Conservation (phyloP, 2,888 invertebrate genomes). For the Lochmaea capreae region DNA sequence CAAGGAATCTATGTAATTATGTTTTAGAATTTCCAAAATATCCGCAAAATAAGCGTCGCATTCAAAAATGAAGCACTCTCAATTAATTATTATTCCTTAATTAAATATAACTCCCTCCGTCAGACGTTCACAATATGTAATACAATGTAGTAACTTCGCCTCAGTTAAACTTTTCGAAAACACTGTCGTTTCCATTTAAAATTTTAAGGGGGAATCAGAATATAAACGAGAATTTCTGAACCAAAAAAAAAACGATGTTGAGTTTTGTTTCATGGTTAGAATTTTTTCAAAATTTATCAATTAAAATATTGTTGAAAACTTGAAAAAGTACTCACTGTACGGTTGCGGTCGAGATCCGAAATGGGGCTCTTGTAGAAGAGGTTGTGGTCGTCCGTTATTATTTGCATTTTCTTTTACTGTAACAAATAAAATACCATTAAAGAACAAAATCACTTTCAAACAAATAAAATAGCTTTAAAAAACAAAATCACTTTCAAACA, state of each 20-base stretch:
- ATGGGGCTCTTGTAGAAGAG: conserved; percentile 87
- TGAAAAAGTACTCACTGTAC: conserved; percentile 78
- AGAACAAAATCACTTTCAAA: background rate
- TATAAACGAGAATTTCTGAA: too few species aligned
- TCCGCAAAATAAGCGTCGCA: background rate
- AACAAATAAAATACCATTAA: conserved; percentile 53
- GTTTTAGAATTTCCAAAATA: too few species aligned
- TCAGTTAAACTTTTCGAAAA: background rate
- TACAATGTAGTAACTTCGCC: background rate
- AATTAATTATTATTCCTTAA: background rate
- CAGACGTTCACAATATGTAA: background rate
- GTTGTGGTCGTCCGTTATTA: conserved; percentile 75
- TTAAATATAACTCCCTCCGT: background rate
- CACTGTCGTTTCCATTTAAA: background rate
- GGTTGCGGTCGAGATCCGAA: conserved; percentile 89
- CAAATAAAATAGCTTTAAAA: too few species aligned
- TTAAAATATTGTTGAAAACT: background rate
- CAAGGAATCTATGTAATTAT: too few species aligned
- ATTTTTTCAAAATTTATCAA: background rate
- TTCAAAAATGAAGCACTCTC: background rate
- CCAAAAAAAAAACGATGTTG: too few species aligned
- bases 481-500: background rate
- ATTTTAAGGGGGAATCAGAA: background rate
- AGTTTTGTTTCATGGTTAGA: too few species aligned
- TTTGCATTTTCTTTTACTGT: conserved; percentile 65